Percentiles rank a stretch among this genome's conserved stretches.
Conservation (phyloP, 2,888 invertebrate genomes). For the Helicoverpa assulta region DNA sequence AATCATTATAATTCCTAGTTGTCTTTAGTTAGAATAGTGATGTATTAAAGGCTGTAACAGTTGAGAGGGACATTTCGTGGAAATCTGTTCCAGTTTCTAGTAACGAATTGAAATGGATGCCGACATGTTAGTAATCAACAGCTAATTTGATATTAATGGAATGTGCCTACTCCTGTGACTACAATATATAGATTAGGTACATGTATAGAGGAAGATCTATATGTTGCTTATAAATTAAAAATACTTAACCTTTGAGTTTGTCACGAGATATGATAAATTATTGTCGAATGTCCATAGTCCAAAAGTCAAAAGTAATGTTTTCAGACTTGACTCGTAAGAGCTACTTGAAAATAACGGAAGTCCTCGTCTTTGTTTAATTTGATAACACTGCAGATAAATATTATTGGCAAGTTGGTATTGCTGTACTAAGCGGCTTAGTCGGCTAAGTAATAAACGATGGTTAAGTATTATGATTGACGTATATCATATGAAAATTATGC, state of each 20-base stretch:
- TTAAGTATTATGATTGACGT: too few species aligned
- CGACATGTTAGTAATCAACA: not conserved
- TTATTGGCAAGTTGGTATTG: not conserved
- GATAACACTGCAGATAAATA: not conserved
- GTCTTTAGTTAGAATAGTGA: not conserved
- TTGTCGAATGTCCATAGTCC: too few species aligned
- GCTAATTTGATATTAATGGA: not conserved
- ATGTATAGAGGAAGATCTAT: too few species aligned
- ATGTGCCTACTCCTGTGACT: not conserved
- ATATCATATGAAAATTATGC: not conserved
- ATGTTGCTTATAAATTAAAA: too few species aligned
- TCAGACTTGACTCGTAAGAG: not conserved
- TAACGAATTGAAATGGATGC: not conserved
- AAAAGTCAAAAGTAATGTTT: too few species aligned
- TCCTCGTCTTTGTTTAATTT: not conserved
- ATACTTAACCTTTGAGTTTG: too few species aligned
- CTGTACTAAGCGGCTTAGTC: not conserved
- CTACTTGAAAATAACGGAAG: not conserved
- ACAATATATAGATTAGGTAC: too few species aligned
- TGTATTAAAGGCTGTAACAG: not conserved
- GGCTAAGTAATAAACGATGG: not conserved
- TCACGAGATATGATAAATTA: too few species aligned
- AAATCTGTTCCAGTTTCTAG: not conserved
- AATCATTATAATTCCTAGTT: not conserved
- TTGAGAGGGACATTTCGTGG: slow-evolving; percentile 1